Percentiles rank a stretch among this genome's conserved stretches.
Conservation (phyloP, 2,113 vertebrate genomes). For the Plecotus auritus region DNA sequence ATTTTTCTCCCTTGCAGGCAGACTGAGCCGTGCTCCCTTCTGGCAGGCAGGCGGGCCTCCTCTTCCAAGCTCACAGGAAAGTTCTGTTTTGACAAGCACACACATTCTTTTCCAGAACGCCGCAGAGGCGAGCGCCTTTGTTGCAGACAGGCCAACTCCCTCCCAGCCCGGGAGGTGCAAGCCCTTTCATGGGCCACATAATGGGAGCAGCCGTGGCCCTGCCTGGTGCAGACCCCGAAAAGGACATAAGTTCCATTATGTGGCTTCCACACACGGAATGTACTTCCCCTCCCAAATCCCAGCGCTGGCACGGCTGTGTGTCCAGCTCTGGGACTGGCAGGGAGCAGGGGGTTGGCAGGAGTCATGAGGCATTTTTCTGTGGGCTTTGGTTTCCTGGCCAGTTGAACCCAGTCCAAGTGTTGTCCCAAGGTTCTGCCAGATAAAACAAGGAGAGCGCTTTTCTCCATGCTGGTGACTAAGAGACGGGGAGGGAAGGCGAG, state of each 20-base stretch:
- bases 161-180: not conserved
- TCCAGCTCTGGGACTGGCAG: not conserved
- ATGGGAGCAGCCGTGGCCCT: not conserved
- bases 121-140: constrained; percentile 10
- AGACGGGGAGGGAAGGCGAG: constrained; percentile 18
- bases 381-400: constrained; percentile 57
- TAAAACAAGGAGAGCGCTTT: constrained; percentile 61
- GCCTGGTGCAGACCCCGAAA: not conserved
- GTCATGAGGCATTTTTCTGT: constrained; percentile 42
- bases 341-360: constrained; percentile 50
- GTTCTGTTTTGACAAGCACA: constrained; percentile 49
- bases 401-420: constrained; percentile 52
- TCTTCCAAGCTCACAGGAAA: constrained; percentile 26
- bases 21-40: not conserved
- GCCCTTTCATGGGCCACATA: not conserved
- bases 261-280: not conserved
- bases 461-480: constrained; percentile 50
- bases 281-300: not conserved
- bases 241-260: constrained; percentile 1
- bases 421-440: constrained; percentile 65
- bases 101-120: not conserved
- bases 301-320: not conserved
- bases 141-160: constrained; percentile 46
- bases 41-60: not conserved
- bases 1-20: not conserved